Evolutionary conservation across 2,113 vertebrate genomes (phyloP), one percentile per base, ranked within the genome.

Genomic region (Myrmophylax atrothorax): DNA sequence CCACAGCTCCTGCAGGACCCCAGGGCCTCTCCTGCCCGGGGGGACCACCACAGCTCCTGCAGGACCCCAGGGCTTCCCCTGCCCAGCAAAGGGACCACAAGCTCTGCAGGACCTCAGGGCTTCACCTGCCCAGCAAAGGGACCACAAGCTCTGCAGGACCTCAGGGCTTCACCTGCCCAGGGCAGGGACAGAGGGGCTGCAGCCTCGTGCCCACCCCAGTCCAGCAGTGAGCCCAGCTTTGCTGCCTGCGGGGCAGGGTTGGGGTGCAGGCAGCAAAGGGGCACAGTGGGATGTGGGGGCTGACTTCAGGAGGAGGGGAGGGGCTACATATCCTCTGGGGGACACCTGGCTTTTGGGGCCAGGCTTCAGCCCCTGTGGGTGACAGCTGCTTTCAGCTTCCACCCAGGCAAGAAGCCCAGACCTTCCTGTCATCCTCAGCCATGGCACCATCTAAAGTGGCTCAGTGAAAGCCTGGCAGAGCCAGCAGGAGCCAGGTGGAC

Each of bases 181-280:
- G 29, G 24, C 33, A 74, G 28, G 35, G 44, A n/a, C 28, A 53
- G 47, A 76, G 55, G 55, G 40, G 20, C 29, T 0, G 0, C 9
- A 23, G 62, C 40, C 15, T 33, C 53, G 18, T 3, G 1, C 12
- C 53, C 4, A 0, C 52, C 55, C 26, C 9, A 20, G 44, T 26
- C 24, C 35, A 0, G 0, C 8, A 3, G 42, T 7, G 2, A 69
- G 68, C 53, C 59, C 14, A 10, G 75, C 40, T 49, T 22, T 29
- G 37, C 56, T 35, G 29, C 3, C 4, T 31, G 22, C 31, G n/a
- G 44, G 38, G 29, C 46, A 60, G 66, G 26, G 19, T 12, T 1
- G 0, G 40, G 44, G 59, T 28, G 58, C 26, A 37, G 69, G 75
- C 66, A 60, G 29, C 9, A 1, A 78, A 84, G 53, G 13, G 50